phyloP scores from a whole-genome alignment of 2,888 invertebrate genomes.

The Drosophila barbarae region DNA sequence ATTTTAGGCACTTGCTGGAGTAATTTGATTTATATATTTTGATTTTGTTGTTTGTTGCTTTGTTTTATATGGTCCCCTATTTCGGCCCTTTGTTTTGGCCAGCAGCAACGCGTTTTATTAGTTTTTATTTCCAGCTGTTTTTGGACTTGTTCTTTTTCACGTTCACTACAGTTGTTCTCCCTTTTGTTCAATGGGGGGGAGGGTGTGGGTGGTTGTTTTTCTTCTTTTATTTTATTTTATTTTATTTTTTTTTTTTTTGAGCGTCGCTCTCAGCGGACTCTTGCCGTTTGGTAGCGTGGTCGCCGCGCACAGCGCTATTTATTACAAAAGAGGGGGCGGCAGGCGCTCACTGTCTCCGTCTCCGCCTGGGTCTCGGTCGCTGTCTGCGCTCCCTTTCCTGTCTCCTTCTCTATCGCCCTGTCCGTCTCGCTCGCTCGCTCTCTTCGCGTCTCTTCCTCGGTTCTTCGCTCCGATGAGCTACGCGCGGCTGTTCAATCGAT shows the following conservation, averaged over 20 bases:
- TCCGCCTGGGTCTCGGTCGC: constrained; percentile 22
- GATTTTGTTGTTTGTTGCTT: constrained; percentile 9
- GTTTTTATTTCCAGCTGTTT: constrained; percentile 34
- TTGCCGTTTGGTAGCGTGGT: constrained; percentile 65
- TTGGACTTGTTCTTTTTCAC: constrained; percentile 27
- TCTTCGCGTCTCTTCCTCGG: constrained; percentile 25
- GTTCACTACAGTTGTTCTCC: constrained; percentile 28
- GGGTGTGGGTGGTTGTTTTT: constrained; percentile 6
- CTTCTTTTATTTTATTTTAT: neutral
- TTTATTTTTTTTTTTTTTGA: constrained; percentile 24
- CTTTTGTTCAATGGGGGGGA: constrained; percentile 8
- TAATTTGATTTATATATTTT: neutral
- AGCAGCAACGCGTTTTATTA: constrained; percentile 17
- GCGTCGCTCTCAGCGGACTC: constrained; percentile 64
- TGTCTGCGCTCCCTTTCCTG: constrained; percentile 18
- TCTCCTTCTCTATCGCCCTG: constrained; percentile 17
- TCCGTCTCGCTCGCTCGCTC: constrained; percentile 25
- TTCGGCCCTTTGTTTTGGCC: constrained; percentile 31
- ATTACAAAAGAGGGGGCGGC: constrained; percentile 62
- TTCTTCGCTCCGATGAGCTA: constrained; percentile 56
- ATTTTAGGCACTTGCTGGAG: constrained; percentile 30
- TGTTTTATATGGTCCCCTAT: neutral
- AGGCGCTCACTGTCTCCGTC: constrained; percentile 35
- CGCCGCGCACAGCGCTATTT: constrained; percentile 65
- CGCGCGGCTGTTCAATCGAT: constrained; percentile 73